Evolutionary conservation across 2,888 invertebrate genomes (phyloP), one percentile per base, ranked within the genome.

Genomic region (Cordilura impudica): DNA sequence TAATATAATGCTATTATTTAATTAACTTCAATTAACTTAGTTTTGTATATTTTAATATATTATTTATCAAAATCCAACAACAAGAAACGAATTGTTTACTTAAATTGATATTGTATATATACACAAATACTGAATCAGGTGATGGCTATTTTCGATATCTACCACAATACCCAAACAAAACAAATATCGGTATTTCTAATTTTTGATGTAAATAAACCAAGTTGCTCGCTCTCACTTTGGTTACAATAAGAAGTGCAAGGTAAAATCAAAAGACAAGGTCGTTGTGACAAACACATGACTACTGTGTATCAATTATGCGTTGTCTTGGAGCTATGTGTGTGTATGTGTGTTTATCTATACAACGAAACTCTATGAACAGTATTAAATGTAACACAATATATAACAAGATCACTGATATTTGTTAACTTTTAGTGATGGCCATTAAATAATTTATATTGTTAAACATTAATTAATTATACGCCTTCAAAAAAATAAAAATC

Each of bases 191-290:
- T n/a, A 39, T 39, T 39, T 26, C n/a, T n/a, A n/a, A n/a, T 26
- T 26, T 39, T 39, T 39, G n/a, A 39, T n/a, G n/a, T n/a, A 2
- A n/a, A 39, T n/a, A 39, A 5, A 12, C n/a, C 1, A 39, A n/a
- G 35, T 39, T 39, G 35, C 35, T 51, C 47, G 39, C 31, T 72
- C 49, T 65, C 39, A 56, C 39, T 63, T 56, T 54, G 8, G 8
- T 61, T 39, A 18, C 19, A 26, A 26, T 29, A 1, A 31, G 18
- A 56, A 63, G 54, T 65, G 58, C 56, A 65, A 73, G 58, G 65
- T 65, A 65, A 71, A 61, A 43, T 23, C 49, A 47, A 63, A 31
- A 29, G 49, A 26, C 26, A 65, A 73, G 72, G 72, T 65, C 65
- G 63, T 65, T 73, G 51, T 56, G 49, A 65, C 65, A 73, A 47